phyloP scores from a whole-genome alignment of 1,140 invertebrate species.

The Zaprionus ghesquierei region DNA sequence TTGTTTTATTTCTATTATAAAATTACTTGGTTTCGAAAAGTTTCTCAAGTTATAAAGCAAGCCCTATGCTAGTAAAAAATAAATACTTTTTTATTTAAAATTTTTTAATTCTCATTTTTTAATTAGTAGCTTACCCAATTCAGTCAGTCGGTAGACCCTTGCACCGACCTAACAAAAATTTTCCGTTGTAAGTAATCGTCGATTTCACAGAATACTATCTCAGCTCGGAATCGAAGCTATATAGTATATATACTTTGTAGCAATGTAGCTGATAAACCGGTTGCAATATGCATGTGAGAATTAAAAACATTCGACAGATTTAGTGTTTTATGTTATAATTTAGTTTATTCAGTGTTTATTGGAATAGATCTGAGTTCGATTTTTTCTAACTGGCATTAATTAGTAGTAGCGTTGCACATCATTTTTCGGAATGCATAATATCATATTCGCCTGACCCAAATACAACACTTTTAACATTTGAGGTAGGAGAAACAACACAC shows the following conservation, averaged over 20 bases:
- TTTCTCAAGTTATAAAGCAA: too few species aligned
- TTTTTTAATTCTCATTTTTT: too few species aligned
- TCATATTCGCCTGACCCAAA: slow-evolving; percentile 49
- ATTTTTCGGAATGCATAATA: slow-evolving; percentile 54
- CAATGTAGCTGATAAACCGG: not conserved
- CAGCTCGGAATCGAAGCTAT: not conserved
- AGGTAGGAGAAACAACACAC: slow-evolving; percentile 56
- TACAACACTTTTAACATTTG: slow-evolving; percentile 21
- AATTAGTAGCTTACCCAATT: not conserved
- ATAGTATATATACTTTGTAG: not conserved
- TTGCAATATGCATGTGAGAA: slow-evolving; percentile 11
- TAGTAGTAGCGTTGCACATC: slow-evolving; percentile 24
- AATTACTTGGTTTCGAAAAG: not conserved
- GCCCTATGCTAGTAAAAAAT: too few species aligned
- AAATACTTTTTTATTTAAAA: too few species aligned
- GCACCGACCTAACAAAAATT: not conserved
- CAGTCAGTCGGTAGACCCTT: not conserved
- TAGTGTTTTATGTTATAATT: slow-evolving; percentile 64
- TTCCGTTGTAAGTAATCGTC: not conserved
- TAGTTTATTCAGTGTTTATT: slow-evolving; percentile 71
- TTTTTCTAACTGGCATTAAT: slow-evolving; percentile 46
- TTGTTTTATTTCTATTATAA: slow-evolving; percentile 4
- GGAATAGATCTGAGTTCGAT: slow-evolving; percentile 31
- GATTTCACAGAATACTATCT: not conserved
- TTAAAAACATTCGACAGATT: slow-evolving; percentile 1